phyloP scores from a whole-genome alignment of 2,113 vertebrate species.

The Cryptotis parvus region DNA sequence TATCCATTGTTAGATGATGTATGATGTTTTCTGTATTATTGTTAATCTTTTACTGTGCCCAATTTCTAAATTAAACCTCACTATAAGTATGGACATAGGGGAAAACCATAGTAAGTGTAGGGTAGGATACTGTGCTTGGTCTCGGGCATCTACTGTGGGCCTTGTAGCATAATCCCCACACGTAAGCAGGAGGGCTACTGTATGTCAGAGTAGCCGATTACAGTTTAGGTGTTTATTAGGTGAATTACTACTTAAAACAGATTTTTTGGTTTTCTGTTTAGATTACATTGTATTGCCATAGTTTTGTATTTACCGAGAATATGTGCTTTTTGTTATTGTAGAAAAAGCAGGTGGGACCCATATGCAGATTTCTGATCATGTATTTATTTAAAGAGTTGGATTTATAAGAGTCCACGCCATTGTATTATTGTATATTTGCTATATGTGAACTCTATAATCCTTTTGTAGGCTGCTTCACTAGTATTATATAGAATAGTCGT shows the following conservation, averaged over 20 bases:
- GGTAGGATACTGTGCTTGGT: neutral
- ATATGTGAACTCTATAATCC: constrained; percentile 3
- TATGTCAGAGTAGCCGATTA: constrained; percentile 10
- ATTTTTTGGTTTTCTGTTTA: constrained; percentile 14
- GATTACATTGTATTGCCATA: neutral
- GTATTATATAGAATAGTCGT: constrained; percentile 10
- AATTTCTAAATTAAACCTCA: too few relatives aligned
- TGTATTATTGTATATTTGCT: neutral
- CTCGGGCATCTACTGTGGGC: neutral
- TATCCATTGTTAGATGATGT: too few relatives aligned
- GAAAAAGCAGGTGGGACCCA: neutral
- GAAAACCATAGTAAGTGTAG: neutral
- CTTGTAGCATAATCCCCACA: neutral
- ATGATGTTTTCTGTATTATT: too few relatives aligned
- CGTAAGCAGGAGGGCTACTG: neutral
- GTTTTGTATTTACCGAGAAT: neutral
- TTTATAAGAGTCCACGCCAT: neutral
- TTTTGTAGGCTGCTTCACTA: neutral
- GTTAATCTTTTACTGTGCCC: too few relatives aligned
- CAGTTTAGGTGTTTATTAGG: constrained; percentile 37
- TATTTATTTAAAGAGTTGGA: constrained; percentile 25
- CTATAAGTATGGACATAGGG: neutral
- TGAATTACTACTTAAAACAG: neutral
- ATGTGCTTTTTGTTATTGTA: neutral
- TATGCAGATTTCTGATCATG: neutral